phyloP scores from a whole-genome alignment of 2,113 vertebrate genomes.

The Pangasianodon hypophthalmus region DNA sequence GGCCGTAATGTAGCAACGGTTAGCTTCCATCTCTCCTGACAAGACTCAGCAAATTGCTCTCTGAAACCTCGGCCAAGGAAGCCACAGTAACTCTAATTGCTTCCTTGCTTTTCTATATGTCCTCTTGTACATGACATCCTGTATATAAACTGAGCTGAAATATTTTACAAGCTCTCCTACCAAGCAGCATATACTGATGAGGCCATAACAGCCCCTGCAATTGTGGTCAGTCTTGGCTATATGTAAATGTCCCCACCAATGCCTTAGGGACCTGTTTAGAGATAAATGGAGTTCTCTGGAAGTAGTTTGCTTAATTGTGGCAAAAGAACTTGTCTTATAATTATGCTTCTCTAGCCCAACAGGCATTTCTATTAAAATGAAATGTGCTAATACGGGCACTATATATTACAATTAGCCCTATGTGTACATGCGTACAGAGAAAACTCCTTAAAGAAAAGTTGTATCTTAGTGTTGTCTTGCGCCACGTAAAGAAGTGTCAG shows the following conservation, averaged over 20 bases:
- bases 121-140: conserved; percentile 18
- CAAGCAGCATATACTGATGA: conserved; percentile 24
- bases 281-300: conserved; percentile 48
- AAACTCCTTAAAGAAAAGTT: neutral
- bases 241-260: conserved; percentile 23
- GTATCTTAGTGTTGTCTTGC: neutral
- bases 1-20: neutral
- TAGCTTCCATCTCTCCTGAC: neutral
- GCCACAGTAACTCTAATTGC: conserved; percentile 37
- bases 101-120: conserved; percentile 22
- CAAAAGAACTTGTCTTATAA: conserved; percentile 38
- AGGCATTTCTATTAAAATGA: neutral
- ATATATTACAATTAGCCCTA: neutral
- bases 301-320: conserved; percentile 48
- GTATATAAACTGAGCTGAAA: conserved; percentile 35
- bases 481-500: neutral
- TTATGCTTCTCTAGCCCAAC: conserved; percentile 10
- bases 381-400: neutral
- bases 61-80: conserved; percentile 23
- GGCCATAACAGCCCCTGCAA: conserved; percentile 3
- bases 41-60: conserved; percentile 16
- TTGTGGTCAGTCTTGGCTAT: conserved; percentile 10
- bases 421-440: neutral
- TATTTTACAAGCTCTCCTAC: conserved; percentile 27
- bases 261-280: conserved; percentile 21